Percentiles rank a stretch among this genome's conserved stretches.
phyloP scores from a whole-genome alignment of 2,888 invertebrate species.

The Limulus polyphemus region DNA sequence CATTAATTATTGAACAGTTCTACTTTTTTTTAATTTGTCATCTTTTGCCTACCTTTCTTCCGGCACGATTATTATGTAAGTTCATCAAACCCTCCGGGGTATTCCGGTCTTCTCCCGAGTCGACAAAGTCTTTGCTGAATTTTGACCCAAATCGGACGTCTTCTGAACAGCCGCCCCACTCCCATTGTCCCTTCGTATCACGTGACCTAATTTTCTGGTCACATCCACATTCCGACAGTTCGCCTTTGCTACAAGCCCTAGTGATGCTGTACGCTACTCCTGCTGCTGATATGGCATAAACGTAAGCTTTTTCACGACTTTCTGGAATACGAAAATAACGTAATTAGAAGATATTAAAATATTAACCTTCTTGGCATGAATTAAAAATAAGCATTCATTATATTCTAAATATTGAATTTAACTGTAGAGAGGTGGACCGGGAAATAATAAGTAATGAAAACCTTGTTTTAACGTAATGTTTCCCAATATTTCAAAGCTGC shows the following conservation, averaged over 20 bases:
- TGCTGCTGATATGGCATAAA: constrained; percentile 71
- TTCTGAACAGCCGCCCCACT: constrained; percentile 91
- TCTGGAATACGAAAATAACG: too few species aligned
- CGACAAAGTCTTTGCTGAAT: constrained; percentile 65
- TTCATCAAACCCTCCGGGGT: constrained; percentile 70
- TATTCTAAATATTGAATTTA: too few species aligned
- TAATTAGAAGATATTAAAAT: too few species aligned
- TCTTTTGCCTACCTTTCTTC: constrained; percentile 53
- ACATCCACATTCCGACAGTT: constrained; percentile 76
- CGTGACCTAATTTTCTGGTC: constrained; percentile 60
- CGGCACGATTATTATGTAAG: constrained; percentile 83
- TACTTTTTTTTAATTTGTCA: too few species aligned
- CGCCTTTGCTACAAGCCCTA: constrained; percentile 70
- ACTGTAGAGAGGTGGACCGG: too few species aligned
- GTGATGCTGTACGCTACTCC: constrained; percentile 80
- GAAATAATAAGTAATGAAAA: too few species aligned
- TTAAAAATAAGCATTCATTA: too few species aligned
- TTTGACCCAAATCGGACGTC: constrained; percentile 38
- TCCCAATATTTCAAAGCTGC: too few species aligned
- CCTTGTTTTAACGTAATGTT: too few species aligned
- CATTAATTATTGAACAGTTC: too few species aligned
- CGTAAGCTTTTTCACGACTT: too few species aligned
- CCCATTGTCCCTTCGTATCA: constrained; percentile 51
- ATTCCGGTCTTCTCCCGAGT: constrained; percentile 59
- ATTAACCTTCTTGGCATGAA: too few species aligned